Evolutionary conservation across 2,888 invertebrate species (phyloP), one percentile per base, ranked within the genome.

Genomic region (Harpalus rufipes): DNA sequence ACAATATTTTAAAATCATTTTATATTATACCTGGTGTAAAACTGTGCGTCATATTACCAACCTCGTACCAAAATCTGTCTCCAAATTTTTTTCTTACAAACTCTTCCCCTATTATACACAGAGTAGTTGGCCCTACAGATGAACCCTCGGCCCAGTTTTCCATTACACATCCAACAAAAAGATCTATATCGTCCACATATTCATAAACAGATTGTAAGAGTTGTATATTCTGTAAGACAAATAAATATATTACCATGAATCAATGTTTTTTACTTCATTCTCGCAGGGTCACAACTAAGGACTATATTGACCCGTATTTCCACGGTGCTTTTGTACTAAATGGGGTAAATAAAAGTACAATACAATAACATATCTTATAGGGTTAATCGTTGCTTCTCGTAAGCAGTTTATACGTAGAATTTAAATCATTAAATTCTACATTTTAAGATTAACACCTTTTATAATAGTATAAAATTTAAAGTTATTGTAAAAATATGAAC

Each of bases 1-100:
- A 12, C 16, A 10, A 51, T 12, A 16, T 63, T 16, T 63, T 63
- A 25, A 18, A 39, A 10, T 25, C n/a, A n/a, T 14, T 4, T 32
- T 32, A 32, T 32, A 32, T 32, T 32, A 14, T 82, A 82, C 82
- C 82, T 16, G 59, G n/a, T 8, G 83, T 74, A 21, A 83, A 83
- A 61, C 59, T 58, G 44, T 74, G 74, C 1, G 18, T n/a, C 6
- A 39, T 59, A 7, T 61, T 61, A 7, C 74, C 83, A 61, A 12
- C 44, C 59, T 83, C 83, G 18, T 83, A 83, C 74, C 74, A 83
- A 61, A 83, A 81, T 10, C 81, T 65, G 65, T 81, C 81, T 12
- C 39, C 81, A 72, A 81, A 32, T 58, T 81, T 81, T 68, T 81
- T 81, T 14, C 81, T 21, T 14, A 72, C 72, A 56, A 81, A 81